Base-by-base conservation (phyloP, 2,797 vertebrate species). In the Sebastes vulpes region DNA sequence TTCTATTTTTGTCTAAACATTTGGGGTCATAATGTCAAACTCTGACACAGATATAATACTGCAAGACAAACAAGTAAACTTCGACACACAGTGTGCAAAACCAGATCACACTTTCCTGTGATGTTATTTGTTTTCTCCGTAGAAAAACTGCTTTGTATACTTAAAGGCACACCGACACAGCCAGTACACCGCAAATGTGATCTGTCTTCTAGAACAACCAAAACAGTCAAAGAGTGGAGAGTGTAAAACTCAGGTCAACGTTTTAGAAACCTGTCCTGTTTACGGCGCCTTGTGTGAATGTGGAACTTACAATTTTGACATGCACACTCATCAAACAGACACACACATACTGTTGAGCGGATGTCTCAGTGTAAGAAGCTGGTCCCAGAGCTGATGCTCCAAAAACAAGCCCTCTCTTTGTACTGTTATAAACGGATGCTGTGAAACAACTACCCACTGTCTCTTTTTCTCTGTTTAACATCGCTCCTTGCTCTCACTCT, bases 381-480 rank as follows among this genome's bases (percentile, higher is more conserved):
- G 46, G 8, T 74, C 72, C 60, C 73, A 80, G 31, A 66, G 54
- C 58, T 50, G 65, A 58, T 67, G 57, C 63, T 67, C 65, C 50
- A 72, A 61, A 71, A 50, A 67, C 66, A 50, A 56, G 48, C 12
- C 46, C 65, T 64, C 32, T 46, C 29, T 77, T 21, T 70, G 21
- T 69, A 20, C 42, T 64, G 20, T 63, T 57, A 26, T 56, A 16
- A 42, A 42, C 14, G 14, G 38, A 42, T 42, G 38, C 14, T 42
- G 38, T 42, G 38, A 42, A 16, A 42, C 38, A 42, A 42, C 25
- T 32, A 42, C 61, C 57, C 18, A 50, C 72, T 59, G 29, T 26
- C 8, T 31, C n/a, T 59, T 58, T 20, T 68, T 42, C 21, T 42
- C 11, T 58, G 16, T 42, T 5, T 54, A 11, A n/a, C 1, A 2